phyloP scores from a whole-genome alignment of 2,888 invertebrate genomes.

The Aspidapion aeneum region DNA sequence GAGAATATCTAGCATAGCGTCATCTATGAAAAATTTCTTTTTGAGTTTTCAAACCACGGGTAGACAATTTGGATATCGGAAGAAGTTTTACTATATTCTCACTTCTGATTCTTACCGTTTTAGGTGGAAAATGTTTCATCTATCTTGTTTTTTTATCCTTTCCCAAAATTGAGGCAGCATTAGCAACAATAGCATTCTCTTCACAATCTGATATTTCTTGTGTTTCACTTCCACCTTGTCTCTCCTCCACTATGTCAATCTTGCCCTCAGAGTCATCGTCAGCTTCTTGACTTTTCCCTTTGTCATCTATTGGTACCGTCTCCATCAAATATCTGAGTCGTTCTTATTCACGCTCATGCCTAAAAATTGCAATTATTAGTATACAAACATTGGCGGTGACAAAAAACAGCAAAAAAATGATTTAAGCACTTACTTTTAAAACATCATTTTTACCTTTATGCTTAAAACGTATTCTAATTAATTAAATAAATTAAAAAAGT shows the following conservation, averaged over 20 bases:
- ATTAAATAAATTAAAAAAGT: too few species aligned
- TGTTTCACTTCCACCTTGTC: conserved; percentile 14
- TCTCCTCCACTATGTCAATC: conserved; percentile 6
- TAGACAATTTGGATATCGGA: too few species aligned
- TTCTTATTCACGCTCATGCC: conserved; percentile 2
- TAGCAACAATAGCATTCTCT: conserved; percentile 2
- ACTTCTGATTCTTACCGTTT: too few species aligned
- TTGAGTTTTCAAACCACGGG: too few species aligned
- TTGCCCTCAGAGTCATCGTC: conserved; percentile 8
- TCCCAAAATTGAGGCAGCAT: conserved; percentile 8
- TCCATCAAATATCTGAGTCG: conserved; percentile 2
- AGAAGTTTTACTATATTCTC: too few species aligned
- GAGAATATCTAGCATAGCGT: too few species aligned
- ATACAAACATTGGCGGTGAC: background rate
- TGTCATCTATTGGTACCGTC: conserved; percentile 4
- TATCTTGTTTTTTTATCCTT: conserved; percentile 11
- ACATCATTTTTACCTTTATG: too few species aligned
- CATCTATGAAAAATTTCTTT: too few species aligned
- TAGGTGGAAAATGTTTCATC: conserved; percentile 12
- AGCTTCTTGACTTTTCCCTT: conserved; percentile 2
- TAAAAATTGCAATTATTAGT: conserved; percentile 3
- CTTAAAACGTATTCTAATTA: too few species aligned
- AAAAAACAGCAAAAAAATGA: too few species aligned
- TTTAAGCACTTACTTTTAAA: too few species aligned
- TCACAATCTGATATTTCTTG: conserved; percentile 15